These are phyloP conservation scores for Coregonus ussuriensis DNA, from an alignment of 2,797 vertebrate genomes.

Conservation along the genomic window DNA sequence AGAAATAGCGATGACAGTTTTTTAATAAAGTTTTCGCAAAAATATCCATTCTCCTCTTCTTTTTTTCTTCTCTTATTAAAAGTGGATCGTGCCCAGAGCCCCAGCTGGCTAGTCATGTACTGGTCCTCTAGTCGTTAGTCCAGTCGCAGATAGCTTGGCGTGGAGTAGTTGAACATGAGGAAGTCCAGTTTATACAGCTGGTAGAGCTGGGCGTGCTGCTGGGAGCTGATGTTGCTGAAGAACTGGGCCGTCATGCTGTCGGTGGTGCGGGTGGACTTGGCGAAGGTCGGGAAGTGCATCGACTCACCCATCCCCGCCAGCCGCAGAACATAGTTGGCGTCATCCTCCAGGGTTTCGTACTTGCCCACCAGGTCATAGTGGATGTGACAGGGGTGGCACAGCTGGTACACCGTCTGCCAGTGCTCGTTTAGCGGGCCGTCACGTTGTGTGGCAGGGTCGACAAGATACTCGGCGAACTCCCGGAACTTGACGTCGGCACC, in stretches of 20 bases:
- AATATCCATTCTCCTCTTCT: slow-evolving; percentile 20
- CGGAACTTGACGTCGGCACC: slow-evolving; percentile 91
- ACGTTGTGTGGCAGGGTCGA: slow-evolving; percentile 89
- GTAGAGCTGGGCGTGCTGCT: slow-evolving; percentile 89
- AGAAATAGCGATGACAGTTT: slow-evolving; percentile 34
- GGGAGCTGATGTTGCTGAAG: slow-evolving; percentile 94
- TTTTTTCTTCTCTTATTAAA: slow-evolving; percentile 22
- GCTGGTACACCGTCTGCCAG: slow-evolving; percentile 95
- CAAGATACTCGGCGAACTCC: slow-evolving; percentile 93
- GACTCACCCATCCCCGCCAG: slow-evolving; percentile 84
- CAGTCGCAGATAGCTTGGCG: slow-evolving; percentile 92
- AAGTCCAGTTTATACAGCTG: slow-evolving; percentile 98
- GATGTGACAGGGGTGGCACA: slow-evolving; percentile 98
- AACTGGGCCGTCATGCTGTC: slow-evolving; percentile 97
- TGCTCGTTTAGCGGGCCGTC: slow-evolving; percentile 97
- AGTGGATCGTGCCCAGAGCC: slow-evolving; percentile 50
- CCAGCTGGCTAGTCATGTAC: slow-evolving; percentile 25
- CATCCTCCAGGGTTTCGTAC: slow-evolving; percentile 95
- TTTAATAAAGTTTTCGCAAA: slow-evolving; percentile 51
- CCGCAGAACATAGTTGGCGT: slow-evolving; percentile 88
- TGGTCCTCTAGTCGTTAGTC: slow-evolving; percentile 71
- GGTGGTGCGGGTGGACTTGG: slow-evolving; percentile 97
- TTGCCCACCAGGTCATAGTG: slow-evolving; percentile 97
- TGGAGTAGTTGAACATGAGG: slow-evolving; percentile 98
- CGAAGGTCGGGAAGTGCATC: slow-evolving; percentile 91